Base-by-base conservation (phyloP, 2,797 vertebrate genomes). In the Eulemur coronatus region DNA sequence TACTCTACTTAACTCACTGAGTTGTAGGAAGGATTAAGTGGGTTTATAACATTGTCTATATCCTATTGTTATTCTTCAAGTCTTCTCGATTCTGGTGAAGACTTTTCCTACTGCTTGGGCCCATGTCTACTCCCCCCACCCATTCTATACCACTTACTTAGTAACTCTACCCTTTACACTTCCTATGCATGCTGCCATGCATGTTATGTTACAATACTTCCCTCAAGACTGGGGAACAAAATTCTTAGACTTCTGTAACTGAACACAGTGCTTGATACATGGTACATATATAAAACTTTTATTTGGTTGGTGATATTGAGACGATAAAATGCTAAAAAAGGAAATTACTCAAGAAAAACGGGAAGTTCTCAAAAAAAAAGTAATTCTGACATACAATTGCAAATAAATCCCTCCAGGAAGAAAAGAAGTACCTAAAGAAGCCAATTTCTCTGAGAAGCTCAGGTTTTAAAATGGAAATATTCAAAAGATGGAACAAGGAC, bases 401-500 rank as follows among this genome's bases (percentile, higher is more conserved):
- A 90, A 92, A 82, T 84, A 94, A 95, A 96, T 97, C 52, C 59
- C 41, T 94, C 82, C 87, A 88, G 26, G 81, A 84, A 84, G 76
- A 93, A 95, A 96, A 72, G 81, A 84, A 95, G 28, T 46, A 84
- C 18, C 33, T 75, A 48, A 95, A 87, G 84, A 93, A 91, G 69
- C 38, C 30, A 87, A 84, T 95, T 59, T 95, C 81, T 78, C 84
- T 41, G 50, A 90, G 76, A 95, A 85, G 72, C 43, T 94, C 76
- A 38, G 28, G 65, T 96, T 97, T 96, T 76, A 84, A 96, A 91
- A 89, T 78, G 87, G 72, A 95, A 97, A 95, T 96, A 94, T 94
- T 97, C 65, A 72, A 78, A 97, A 94, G 75, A 94, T 59, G 59
- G 48, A 52, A 78, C 57, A 95, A 85, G 59, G 88, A 35, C 75